Evolutionary conservation across 2,888 invertebrate species (phyloP).

Genomic region (Drosophila mayaguana): DNA sequence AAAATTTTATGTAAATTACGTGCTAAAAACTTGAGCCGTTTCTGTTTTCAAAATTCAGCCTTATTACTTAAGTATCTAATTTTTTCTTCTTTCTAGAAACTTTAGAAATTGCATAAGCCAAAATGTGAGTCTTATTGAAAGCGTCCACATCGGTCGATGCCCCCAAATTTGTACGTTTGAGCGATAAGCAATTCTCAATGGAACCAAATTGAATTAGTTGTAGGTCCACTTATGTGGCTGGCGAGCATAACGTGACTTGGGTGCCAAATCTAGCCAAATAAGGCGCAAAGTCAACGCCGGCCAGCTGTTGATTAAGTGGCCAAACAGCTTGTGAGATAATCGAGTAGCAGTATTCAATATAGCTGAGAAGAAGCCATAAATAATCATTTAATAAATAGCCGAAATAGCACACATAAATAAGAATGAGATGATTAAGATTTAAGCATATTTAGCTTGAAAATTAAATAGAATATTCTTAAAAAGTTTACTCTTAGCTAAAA

Average conservation of each 20-base stretch:
- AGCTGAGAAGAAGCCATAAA: background rate
- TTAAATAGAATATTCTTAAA: background rate
- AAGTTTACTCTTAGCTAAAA: too few species aligned
- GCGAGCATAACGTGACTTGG: constrained; percentile 58
- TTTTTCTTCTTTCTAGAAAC: background rate
- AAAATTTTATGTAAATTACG: constrained; percentile 42
- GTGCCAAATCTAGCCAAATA: constrained; percentile 41
- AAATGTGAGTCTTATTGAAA: constrained; percentile 8
- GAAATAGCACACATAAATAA: background rate
- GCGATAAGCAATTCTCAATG: constrained; percentile 30
- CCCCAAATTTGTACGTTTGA: constrained; percentile 16
- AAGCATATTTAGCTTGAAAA: background rate
- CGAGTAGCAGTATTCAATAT: background rate
- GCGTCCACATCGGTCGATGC: background rate
- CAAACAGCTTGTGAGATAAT: constrained; percentile 19
- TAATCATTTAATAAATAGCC: background rate
- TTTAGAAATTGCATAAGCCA: constrained; percentile 11
- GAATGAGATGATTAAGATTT: background rate
- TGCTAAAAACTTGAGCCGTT: constrained; percentile 8
- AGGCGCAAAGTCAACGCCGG: constrained; percentile 45
- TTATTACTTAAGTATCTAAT: constrained; percentile 21
- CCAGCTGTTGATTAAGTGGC: constrained; percentile 53
- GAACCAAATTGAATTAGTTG: constrained; percentile 51
- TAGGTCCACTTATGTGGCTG: constrained; percentile 40
- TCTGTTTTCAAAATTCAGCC: background rate